phyloP scores from a whole-genome alignment of 2,113 vertebrate species.

The Daboia siamensis region DNA sequence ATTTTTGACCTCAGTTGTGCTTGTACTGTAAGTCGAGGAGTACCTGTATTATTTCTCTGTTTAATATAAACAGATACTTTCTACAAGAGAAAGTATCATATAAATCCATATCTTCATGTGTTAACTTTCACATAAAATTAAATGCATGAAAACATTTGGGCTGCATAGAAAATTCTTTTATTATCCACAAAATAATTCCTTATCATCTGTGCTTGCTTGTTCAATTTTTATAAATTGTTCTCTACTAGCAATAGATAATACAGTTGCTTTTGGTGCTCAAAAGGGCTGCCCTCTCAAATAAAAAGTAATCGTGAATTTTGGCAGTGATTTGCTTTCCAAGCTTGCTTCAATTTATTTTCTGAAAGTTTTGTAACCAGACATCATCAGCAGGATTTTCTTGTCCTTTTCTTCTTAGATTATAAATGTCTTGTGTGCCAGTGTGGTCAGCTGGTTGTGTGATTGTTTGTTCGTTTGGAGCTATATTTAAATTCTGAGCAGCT shows the following conservation, averaged over 20 bases:
- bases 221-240: slow-evolving; percentile 20
- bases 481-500: too few relatives aligned
- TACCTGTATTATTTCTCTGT: background rate
- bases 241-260: background rate
- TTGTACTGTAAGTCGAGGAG: too few relatives aligned
- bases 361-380: too few relatives aligned
- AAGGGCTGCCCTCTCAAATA: background rate
- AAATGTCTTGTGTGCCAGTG: too few relatives aligned
- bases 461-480: too few relatives aligned
- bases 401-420: too few relatives aligned
- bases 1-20: too few relatives aligned
- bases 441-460: too few relatives aligned
- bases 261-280: slow-evolving; percentile 7
- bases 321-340: too few relatives aligned
- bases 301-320: background rate
- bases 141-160: slow-evolving; percentile 12
- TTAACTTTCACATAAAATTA: background rate
- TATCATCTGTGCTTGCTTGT: slow-evolving; percentile 22
- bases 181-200: background rate
- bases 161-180: background rate
- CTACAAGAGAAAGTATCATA: background rate
- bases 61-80: background rate
- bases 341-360: too few relatives aligned
- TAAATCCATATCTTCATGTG: background rate
- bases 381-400: too few relatives aligned